phyloP scores from a whole-genome alignment of 2,888 invertebrate species.

The Clanis bilineata region DNA sequence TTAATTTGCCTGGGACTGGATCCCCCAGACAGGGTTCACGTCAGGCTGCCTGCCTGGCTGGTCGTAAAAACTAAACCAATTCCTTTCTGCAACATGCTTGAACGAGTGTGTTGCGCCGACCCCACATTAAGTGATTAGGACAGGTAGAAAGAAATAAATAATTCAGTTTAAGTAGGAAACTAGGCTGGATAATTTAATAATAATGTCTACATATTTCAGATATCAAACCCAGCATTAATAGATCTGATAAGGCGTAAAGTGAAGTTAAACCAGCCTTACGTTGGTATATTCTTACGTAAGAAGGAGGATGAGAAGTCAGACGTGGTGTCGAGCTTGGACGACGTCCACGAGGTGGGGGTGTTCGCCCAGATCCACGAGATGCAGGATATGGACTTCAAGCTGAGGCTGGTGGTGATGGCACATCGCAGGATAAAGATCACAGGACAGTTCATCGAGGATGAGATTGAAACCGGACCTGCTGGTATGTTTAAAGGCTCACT shows the following conservation, averaged over 20 bases:
- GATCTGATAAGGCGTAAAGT: conserved; percentile 96
- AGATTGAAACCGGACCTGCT: conserved; percentile 83
- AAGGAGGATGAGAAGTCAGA: conserved; percentile 94
- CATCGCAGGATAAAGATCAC: conserved; percentile 93
- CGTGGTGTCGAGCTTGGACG: conserved; percentile 90
- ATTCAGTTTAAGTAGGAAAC: too few species aligned
- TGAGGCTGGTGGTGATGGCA: conserved; percentile 96
- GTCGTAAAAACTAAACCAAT: too few species aligned
- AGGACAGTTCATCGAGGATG: conserved; percentile 89
- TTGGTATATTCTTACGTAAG: conserved; percentile 97
- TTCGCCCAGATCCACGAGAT: conserved; percentile 99
- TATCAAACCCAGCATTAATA: conserved; percentile 93
- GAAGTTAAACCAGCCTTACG: conserved; percentile 97
- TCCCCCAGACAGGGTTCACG: too few species aligned
- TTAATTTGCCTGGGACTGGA: too few species aligned
- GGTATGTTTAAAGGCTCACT: conserved; percentile 43
- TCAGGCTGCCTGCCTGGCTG: too few species aligned
- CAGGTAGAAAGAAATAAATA: too few species aligned
- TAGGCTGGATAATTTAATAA: neutral
- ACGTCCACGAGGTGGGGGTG: conserved; percentile 95
- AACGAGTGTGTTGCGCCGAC: too few species aligned
- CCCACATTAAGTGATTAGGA: too few species aligned
- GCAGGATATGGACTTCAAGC: conserved; percentile 95
- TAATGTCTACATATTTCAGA: conserved; percentile 72
- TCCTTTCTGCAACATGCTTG: too few species aligned